These are phyloP conservation scores for Polyommatus iphigenia DNA, from an alignment of 2,888 invertebrate species.

Conservation along the genomic window DNA sequence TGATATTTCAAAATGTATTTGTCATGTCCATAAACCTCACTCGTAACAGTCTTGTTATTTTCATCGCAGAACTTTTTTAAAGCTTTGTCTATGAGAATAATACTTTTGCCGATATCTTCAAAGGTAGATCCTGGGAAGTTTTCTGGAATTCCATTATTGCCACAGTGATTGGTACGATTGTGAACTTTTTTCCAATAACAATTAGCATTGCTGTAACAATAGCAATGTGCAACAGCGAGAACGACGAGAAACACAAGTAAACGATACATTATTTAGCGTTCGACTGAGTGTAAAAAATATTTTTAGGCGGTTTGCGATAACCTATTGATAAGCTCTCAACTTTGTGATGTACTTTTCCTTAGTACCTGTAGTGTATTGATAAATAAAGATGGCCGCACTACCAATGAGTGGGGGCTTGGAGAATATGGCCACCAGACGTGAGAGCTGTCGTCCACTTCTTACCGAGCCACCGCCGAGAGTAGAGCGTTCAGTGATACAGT, in stretches of 20 bases:
- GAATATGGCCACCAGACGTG: too few relatives aligned
- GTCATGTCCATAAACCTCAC: neutral
- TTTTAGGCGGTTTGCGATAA: neutral
- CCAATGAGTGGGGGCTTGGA: too few relatives aligned
- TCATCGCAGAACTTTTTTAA: neutral
- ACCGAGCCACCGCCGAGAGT: too few relatives aligned
- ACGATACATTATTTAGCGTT: neutral
- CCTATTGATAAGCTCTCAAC: neutral
- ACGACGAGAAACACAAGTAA: neutral
- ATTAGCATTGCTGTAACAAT: neutral
- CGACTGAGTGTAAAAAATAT: neutral
- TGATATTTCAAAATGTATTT: neutral
- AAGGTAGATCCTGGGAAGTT: constrained; percentile 6
- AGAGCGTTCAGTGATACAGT: too few relatives aligned
- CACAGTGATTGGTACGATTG: neutral
- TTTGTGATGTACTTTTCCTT: neutral
- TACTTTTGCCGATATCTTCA: neutral
- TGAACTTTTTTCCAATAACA: neutral
- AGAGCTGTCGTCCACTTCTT: too few relatives aligned
- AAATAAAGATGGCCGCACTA: too few relatives aligned
- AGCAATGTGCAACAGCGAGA: neutral
- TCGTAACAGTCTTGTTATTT: neutral
- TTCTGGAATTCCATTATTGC: neutral
- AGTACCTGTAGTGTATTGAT: too few relatives aligned
- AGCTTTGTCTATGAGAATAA: neutral